Base-by-base conservation (phyloP, 2,113 vertebrate genomes). In the Sigmodon hispidus region DNA sequence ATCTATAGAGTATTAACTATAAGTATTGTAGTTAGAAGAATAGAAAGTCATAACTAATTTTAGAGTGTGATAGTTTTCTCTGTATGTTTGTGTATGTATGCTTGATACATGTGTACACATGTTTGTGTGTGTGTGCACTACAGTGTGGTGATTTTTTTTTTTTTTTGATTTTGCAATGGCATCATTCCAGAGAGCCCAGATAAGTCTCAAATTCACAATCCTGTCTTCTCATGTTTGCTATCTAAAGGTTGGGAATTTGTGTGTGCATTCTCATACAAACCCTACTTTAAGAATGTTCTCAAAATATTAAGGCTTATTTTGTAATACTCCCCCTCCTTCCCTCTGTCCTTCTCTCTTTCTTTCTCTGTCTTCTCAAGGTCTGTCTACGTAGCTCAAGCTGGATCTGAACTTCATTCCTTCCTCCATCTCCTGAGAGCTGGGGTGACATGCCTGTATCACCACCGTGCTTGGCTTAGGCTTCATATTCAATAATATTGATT, bases 31-130 rank as follows among this genome's bases (percentile, higher is more conserved):
- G 63, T 40, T 83, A 86, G 55, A 83, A 91, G 93, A 75, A 94
- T 16, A 85, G 72, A 86, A 79, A 93, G 34, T 94, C 65, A 86
- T 63, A 90, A 92, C 84, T 43, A 90, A 92, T 84, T 91, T 96
- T 67, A 87, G 40, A 85, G 77, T 86, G 1, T 50, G 10, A 86
- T 48, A 22, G 29, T 24, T 67, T 65, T 65, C 26, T 43, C 7
- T 85, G n/a, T 45, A 45, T 63, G 55, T 31, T 29, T 84, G 57
- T 43, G 31, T 45, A 4, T 59, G 72, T 34, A 34, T 52, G 48
- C 34, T 48, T 50, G 45, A 31, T 21, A n/a, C 34, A 21, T 52
- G 48, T 69, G 22, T 26, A 15, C 50, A 26, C 21, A 36, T n/a
- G 34, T 36, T 45, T 81, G 36, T 55, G 15, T 34, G 31, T 67